These are phyloP conservation scores for Sebastes minor DNA, from an alignment of 2,797 vertebrate genomes.

Conservation along the genomic window DNA sequence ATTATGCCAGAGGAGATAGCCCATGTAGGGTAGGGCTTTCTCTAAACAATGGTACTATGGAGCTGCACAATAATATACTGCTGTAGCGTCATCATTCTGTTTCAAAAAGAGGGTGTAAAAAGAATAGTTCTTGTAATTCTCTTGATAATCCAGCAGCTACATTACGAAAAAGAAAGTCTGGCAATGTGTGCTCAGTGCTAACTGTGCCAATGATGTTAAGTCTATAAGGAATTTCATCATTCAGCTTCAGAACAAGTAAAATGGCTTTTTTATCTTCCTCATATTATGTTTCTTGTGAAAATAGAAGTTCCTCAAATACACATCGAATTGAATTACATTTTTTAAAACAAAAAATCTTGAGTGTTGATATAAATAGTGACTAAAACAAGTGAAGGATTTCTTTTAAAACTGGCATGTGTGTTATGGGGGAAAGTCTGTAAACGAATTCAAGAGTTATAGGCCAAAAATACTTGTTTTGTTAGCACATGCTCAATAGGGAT, in stretches of 20 bases:
- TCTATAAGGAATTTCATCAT: conserved; percentile 58
- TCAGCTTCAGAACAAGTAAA: conserved; percentile 33
- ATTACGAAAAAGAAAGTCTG: conserved; percentile 30
- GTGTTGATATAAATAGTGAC: background rate
- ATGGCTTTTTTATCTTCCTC: conserved; percentile 25
- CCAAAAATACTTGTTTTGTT: background rate
- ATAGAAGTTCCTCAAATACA: conserved; percentile 1
- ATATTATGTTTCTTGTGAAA: conserved; percentile 12
- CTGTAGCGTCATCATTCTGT: conserved; percentile 7
- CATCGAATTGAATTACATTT: background rate
- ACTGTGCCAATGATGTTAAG: conserved; percentile 57
- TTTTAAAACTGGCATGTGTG: background rate
- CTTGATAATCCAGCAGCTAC: conserved; percentile 44
- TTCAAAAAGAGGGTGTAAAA: conserved; percentile 29
- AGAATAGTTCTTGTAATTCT: conserved; percentile 49
- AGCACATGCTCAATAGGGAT: background rate
- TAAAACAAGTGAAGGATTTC: background rate
- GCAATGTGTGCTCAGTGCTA: conserved; percentile 31
- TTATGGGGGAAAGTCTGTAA: background rate
- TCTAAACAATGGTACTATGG: conserved; percentile 21
- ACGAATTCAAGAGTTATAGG: background rate
- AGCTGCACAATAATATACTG: conserved; percentile 9
- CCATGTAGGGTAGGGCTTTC: conserved; percentile 7
- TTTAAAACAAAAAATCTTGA: background rate
- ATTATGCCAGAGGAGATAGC: conserved; percentile 40